Evolutionary conservation across 1,140 invertebrate species (phyloP).

Genomic region (Gryllus bimaculatus): DNA sequence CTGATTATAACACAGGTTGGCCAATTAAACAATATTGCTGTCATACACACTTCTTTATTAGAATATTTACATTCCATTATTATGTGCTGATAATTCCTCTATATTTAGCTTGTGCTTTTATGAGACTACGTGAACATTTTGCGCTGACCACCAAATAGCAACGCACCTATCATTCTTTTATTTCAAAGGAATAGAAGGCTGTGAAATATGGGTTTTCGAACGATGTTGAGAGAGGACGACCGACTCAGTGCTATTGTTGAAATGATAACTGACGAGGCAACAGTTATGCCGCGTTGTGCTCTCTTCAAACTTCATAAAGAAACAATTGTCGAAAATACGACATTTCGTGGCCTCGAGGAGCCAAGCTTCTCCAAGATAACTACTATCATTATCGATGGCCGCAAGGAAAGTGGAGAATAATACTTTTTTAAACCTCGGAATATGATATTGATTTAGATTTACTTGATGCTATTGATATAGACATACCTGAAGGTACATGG

Average conservation of each 20-base stretch:
- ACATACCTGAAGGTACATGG: conserved; percentile 39
- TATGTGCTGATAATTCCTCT: no score
- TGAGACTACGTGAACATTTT: no score
- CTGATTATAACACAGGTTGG: no score
- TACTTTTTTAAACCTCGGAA: conserved; percentile 53
- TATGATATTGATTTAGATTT: conserved; percentile 72
- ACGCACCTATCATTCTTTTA: no score
- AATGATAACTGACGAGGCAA: conserved; percentile 56
- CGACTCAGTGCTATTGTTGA: conserved; percentile 56
- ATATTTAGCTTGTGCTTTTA: no score
- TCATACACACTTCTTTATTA: no score
- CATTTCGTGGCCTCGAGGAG: conserved; percentile 52
- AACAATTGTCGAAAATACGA: conserved; percentile 51
- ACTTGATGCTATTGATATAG: conserved; percentile 57
- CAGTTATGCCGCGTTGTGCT: conserved; percentile 58
- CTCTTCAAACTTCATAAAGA: conserved; percentile 55
- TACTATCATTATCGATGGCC: conserved; percentile 57
- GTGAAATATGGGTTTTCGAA: conserved; percentile 21
- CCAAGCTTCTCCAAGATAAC: conserved; percentile 48
- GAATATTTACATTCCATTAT: no score
- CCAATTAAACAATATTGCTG: no score
- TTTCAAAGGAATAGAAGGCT: no score
- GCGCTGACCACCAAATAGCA: no score
- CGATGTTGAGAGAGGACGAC: conserved; percentile 60
- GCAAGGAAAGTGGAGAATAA: conserved; percentile 57